These are phyloP conservation scores for Orientallactaga sibirica DNA, from an alignment of 2,797 vertebrate species.

Conservation along the genomic window DNA sequence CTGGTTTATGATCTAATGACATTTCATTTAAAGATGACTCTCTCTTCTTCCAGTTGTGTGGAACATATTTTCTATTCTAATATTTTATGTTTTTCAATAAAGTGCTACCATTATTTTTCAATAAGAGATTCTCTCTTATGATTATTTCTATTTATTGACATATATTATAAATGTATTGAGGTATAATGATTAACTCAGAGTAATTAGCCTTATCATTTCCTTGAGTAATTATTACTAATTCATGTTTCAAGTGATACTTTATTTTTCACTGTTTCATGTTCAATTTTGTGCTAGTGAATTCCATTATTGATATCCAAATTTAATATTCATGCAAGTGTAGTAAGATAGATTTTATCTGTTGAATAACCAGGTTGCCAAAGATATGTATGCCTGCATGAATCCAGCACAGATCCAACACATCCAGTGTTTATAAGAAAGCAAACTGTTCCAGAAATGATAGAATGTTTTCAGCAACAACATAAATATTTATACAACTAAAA, in stretches of 20 bases:
- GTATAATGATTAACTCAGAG: neutral
- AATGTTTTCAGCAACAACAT: slow-evolving; percentile 9
- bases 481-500: neutral
- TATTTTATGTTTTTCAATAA: neutral
- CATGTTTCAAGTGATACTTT: slow-evolving; percentile 11
- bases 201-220: neutral
- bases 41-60: neutral
- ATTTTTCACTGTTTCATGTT: slow-evolving; percentile 40
- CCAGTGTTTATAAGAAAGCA: neutral
- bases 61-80: neutral
- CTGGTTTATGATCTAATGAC: neutral
- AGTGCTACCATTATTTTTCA: neutral
- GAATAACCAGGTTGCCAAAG: neutral
- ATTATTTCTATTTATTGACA: neutral
- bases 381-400: neutral
- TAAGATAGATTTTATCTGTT: neutral
- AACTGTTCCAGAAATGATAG: neutral
- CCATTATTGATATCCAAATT: neutral
- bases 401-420: neutral
- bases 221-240: neutral
- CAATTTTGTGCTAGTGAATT: neutral
- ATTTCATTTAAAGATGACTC: neutral
- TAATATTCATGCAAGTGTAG: neutral
- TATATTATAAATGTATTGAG: neutral
- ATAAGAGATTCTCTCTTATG: neutral